Base-by-base conservation (phyloP, 2,888 invertebrate genomes). In the Zeuzera pyrina region DNA sequence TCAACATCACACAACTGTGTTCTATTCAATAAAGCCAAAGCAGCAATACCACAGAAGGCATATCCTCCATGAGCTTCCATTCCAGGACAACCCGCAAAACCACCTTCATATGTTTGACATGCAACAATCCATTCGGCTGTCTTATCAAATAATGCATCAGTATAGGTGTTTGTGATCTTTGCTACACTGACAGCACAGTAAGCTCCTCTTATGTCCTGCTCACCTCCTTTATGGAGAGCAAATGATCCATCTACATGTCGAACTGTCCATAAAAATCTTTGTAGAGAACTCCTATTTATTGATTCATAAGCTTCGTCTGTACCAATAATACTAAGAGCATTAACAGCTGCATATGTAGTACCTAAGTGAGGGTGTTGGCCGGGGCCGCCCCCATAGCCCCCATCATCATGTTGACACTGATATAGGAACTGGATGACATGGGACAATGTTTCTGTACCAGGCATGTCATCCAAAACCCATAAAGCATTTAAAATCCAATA, bases 21-120 rank as follows among this genome's bases (percentile, higher is more conserved):
- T 57, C 89, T 89, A 43, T 91, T 89, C 10, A 99, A 83, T 37
- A 99, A 77, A 2, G 93, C 89, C 26, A 99, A 84, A 1, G 95
- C 88, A 31, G 98, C 97, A 40, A 98, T 87, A 0, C 95, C 98
- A 86, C 99, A 99, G 74, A 95, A 99, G 1, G 98, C 92, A 72
- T 99, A 99, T n/a, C 99, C 99, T 2, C 99, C 99, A 79, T 99
- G 99, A 3, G 99, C 98, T 74, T 99, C 99, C 87, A 95, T 89
- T 5, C 94, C 95, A 11, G 81, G 83, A 38, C 68, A 91, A 0
- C 97, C 98, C 22, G 93, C 93, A 84, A 99, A 99, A 1, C 99
- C 99, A 25, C 99, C 99, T 78, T 99, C 99, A 79, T 98, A 99
- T 0, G 97, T 97, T 74, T 99, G 98, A 81, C 98, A 98, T 45